phyloP scores from a whole-genome alignment of 2,113 vertebrate species.

The Gasterosteus nipponicus region DNA sequence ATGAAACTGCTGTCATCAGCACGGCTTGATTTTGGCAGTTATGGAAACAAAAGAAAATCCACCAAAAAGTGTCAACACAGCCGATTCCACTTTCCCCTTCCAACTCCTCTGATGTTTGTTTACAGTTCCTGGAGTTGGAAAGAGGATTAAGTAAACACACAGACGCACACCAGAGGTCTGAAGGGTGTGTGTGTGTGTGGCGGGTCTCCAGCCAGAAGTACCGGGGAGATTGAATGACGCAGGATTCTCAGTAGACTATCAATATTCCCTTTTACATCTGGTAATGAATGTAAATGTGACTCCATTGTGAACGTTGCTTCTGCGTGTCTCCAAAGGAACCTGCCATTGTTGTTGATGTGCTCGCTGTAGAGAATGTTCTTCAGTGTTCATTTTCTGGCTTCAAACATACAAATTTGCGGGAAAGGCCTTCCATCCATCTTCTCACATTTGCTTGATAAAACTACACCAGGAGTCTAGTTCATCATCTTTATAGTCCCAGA shows the following conservation, averaged over 20 bases:
- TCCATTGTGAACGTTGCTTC: constrained; percentile 15
- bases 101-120: constrained; percentile 59
- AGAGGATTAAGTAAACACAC: constrained; percentile 64
- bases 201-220: constrained; percentile 60
- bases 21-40: constrained; percentile 65
- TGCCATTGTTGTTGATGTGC: neutral
- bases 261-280: constrained; percentile 57
- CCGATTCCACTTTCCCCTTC: constrained; percentile 26
- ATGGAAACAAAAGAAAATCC: constrained; percentile 52
- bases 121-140: constrained; percentile 61
- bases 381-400: neutral
- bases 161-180: constrained; percentile 54
- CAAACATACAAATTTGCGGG: neutral
- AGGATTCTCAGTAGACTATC: constrained; percentile 43
- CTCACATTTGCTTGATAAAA: constrained; percentile 6
- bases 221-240: constrained; percentile 46
- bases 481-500: constrained; percentile 29
- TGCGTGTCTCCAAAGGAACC: neutral
- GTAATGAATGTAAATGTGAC: constrained; percentile 16
- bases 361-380: neutral
- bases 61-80: constrained; percentile 33
- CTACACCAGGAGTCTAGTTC: constrained; percentile 9
- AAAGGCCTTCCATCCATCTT: neutral
- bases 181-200: constrained; percentile 2
- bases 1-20: constrained; percentile 69